Percentiles rank a stretch among this genome's conserved stretches.
These are phyloP conservation scores for Zygothrica quintamaculata DNA, from an alignment of 2,888 invertebrate species.

Conservation along the genomic window DNA sequence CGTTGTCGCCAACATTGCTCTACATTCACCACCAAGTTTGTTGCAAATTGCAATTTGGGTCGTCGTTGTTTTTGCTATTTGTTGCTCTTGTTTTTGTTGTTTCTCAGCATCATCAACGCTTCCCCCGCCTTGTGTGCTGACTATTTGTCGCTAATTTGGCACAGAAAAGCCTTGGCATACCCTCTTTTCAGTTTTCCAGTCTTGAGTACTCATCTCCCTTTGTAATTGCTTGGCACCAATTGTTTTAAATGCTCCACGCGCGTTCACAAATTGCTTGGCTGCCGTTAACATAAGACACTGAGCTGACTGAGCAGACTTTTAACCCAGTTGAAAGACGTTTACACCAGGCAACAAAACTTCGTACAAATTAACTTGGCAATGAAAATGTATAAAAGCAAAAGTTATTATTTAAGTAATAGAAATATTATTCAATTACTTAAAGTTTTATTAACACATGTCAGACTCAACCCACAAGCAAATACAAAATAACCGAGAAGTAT, in stretches of 20 bases:
- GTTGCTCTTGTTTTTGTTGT: slow-evolving; percentile 2
- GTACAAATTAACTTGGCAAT: background rate
- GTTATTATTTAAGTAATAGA: background rate
- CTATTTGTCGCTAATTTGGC: slow-evolving; percentile 74
- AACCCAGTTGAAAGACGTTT: slow-evolving; percentile 47
- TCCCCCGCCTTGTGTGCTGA: slow-evolving; percentile 31
- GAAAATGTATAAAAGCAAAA: background rate
- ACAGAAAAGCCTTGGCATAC: slow-evolving; percentile 39
- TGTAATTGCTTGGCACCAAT: slow-evolving; percentile 79
- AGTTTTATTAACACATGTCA: no score
- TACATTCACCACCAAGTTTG: slow-evolving; percentile 59
- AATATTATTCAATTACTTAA: no score
- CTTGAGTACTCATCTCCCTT: slow-evolving; percentile 25
- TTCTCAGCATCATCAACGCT: slow-evolving; percentile 1
- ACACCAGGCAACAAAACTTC: slow-evolving; percentile 40
- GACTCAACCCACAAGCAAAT: no score
- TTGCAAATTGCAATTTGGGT: slow-evolving; percentile 77
- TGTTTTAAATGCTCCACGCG: slow-evolving; percentile 77
- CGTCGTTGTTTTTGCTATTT: slow-evolving; percentile 34
- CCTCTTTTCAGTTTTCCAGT: background rate
- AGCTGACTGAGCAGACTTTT: slow-evolving; percentile 41
- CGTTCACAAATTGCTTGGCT: slow-evolving; percentile 70
- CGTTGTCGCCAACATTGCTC: slow-evolving; percentile 58
- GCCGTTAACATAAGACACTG: slow-evolving; percentile 31
- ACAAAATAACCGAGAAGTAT: no score